Base-by-base conservation (phyloP, 2,797 vertebrate species). In the Falco berigora region DNA sequence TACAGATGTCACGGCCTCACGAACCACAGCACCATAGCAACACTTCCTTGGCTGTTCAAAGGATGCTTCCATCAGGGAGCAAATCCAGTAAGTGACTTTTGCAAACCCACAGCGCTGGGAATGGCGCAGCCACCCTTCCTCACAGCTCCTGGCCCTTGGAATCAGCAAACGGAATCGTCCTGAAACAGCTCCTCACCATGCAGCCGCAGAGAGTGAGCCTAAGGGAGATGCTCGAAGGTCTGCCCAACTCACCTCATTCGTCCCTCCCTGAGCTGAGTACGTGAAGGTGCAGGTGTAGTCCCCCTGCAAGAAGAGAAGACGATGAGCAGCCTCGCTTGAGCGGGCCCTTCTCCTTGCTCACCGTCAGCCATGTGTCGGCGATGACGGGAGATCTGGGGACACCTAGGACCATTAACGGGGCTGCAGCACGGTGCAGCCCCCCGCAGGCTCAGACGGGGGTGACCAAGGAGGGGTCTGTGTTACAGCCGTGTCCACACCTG, bases 221-320 rank as follows among this genome's bases (percentile, higher is more conserved):
- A 38, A 44, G 15, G 7, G 12, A 44, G 63, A 25, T 6, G 2
- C 8, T 5, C 0, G 0, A 7, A 40, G n/a, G 34, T 5, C 18
- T 14, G 19, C 53, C 56, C 21, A 7, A 64, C 98, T 98, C 95
- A 99, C 99, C 98, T 99, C 99, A 22, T 99, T 99, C 19, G 99
- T 99, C 83, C 99, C 99, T 85, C 99, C 99, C 98, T 99, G 99
- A 95, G 99, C 98, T 8, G 99, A 99, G 8, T 99, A 99, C 3
- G 99, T 99, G 97, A 99, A 99, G 23, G 97, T 97, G 92, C 99
- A 99, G 73, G 98, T 96, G 79, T 98, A 98, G 10, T 98, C 98
- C 66, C 96, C 96, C 99, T 99, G 96, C 34, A 69, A 88, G 69
- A 74, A 94, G 12, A 81, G 40, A 75, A 66, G 12, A 63, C 1